These are phyloP conservation scores for Sweltsa coloradensis DNA, from an alignment of 1,140 invertebrate genomes.

Conservation along the genomic window DNA sequence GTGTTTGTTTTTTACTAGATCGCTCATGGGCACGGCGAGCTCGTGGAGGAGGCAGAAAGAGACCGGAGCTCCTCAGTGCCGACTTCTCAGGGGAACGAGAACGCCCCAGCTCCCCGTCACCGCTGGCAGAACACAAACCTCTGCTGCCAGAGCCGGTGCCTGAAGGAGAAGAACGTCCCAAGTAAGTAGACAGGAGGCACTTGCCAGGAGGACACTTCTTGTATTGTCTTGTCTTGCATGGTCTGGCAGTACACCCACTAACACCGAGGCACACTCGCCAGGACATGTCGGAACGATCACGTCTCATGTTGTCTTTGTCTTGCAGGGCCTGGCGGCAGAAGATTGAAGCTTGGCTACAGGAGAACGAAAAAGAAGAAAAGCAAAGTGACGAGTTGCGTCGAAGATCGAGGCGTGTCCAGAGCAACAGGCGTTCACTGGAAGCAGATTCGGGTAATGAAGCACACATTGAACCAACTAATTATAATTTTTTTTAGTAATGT, in stretches of 20 bases:
- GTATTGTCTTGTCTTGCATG: too few species aligned
- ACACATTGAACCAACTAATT: background rate
- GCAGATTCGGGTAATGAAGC: constrained; percentile 52
- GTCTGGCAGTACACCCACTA: too few species aligned
- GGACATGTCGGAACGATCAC: too few species aligned
- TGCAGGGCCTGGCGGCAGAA: constrained; percentile 69
- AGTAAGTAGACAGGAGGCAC: constrained; percentile 22
- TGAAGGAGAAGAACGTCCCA: constrained; percentile 37
- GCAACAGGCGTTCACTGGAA: constrained; percentile 64
- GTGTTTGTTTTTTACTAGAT: too few species aligned
- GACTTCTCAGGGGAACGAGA: constrained; percentile 58
- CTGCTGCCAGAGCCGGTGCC: constrained; percentile 29
- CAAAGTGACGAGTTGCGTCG: constrained; percentile 50
- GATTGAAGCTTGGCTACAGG: constrained; percentile 81
- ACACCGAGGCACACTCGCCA: too few species aligned
- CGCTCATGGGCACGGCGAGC: constrained; percentile 74
- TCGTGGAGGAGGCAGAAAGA: constrained; percentile 42
- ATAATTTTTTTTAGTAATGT: too few species aligned
- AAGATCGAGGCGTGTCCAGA: constrained; percentile 44
- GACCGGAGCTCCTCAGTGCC: constrained; percentile 54
- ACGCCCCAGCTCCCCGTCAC: constrained; percentile 56
- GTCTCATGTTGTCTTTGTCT: too few species aligned
- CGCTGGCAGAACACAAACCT: constrained; percentile 38
- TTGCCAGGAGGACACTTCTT: too few species aligned
- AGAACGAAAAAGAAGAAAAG: constrained; percentile 72